Conservation (phyloP, 2,888 invertebrate species). For the Cacoxenus indagator region DNA sequence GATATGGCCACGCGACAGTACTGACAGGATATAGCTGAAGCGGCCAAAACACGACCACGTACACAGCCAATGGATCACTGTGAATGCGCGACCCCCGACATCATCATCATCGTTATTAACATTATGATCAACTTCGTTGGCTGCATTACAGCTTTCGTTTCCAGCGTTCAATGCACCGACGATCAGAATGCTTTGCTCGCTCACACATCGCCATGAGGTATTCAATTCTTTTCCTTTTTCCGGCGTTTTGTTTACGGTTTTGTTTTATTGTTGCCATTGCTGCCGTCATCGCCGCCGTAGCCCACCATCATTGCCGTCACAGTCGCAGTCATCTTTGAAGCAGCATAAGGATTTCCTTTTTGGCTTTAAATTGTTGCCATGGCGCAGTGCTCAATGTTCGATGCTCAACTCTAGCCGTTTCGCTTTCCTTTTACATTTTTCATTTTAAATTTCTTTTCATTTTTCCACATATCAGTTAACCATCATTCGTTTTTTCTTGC, state of each 20-base stretch:
- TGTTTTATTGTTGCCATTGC: conserved; percentile 8
- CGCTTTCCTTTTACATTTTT: not conserved
- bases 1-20: not conserved
- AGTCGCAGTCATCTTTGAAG: not conserved
- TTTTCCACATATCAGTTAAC: not conserved
- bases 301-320: not conserved
- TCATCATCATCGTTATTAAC: not conserved
- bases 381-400: not conserved
- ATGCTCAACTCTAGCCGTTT: not conserved
- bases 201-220: conserved; percentile 9
- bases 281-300: not conserved
- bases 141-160: not conserved
- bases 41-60: not conserved
- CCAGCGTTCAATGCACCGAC: not conserved
- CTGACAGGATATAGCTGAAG: conserved; percentile 17
- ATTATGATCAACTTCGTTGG: not conserved
- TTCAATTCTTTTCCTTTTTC: conserved; percentile 58
- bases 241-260: conserved; percentile 61
- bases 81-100: not conserved
- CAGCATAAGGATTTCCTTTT: conserved; percentile 22
- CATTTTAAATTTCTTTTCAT: not conserved
- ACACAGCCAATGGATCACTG: not conserved
- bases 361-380: conserved; percentile 20
- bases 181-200: conserved; percentile 45
- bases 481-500: not conserved